Conservation (phyloP, 2,797 vertebrate genomes). For the Anolis apletophallus region DNA sequence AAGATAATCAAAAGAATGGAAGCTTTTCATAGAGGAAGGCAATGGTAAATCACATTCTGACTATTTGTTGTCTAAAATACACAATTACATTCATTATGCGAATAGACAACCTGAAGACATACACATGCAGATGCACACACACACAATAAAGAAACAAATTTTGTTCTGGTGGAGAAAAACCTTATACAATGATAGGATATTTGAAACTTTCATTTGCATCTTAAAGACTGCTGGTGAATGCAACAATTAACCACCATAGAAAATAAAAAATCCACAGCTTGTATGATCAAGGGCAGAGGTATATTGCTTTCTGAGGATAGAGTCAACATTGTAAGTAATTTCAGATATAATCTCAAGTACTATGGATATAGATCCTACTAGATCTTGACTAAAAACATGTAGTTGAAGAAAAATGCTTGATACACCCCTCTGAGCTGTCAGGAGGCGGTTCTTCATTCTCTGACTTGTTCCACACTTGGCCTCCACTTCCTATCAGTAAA, state of each 20-base stretch:
- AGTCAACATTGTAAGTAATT: background rate
- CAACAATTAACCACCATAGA: no score
- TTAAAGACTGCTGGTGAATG: no score
- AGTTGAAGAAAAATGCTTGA: background rate
- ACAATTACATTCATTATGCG: no score
- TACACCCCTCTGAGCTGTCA: no score
- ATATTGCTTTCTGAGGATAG: background rate
- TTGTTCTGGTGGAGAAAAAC: background rate
- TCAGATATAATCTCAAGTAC: background rate
- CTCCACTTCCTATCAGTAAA: no score
- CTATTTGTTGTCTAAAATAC: no score
- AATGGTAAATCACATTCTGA: no score
- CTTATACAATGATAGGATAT: background rate
- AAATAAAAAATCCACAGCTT: background rate
- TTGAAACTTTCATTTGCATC: no score
- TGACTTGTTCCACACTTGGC: no score
- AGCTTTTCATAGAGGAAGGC: background rate
- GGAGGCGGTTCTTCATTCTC: no score
- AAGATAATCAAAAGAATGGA: background rate
- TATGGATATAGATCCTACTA: background rate
- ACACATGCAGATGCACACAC: no score
- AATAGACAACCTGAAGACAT: no score
- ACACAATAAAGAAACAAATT: background rate
- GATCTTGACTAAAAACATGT: background rate
- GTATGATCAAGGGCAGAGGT: background rate